phyloP scores from a whole-genome alignment of 2,797 vertebrate species.

The Sitta carolinensis region DNA sequence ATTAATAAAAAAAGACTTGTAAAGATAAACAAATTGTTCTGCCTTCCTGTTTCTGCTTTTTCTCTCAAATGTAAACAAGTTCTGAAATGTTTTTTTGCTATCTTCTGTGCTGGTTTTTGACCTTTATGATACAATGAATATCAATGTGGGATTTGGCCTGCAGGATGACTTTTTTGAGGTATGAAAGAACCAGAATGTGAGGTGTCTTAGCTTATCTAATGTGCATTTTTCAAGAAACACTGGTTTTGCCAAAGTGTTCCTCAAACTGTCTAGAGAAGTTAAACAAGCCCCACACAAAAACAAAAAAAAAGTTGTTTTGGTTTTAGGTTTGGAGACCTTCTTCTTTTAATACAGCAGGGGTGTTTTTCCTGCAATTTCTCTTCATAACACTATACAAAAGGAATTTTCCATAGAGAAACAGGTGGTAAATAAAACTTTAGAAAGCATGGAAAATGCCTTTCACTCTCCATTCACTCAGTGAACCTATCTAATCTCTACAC shows the following conservation, averaged over 20 bases:
- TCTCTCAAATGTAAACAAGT: background rate
- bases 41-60: background rate
- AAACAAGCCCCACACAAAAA: background rate
- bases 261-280: background rate
- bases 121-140: background rate
- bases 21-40: background rate
- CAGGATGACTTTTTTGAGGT: background rate
- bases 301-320: background rate
- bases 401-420: background rate
- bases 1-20: constrained; percentile 13
- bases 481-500: background rate
- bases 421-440: background rate
- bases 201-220: background rate
- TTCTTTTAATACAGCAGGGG: background rate
- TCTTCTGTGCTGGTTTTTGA: background rate
- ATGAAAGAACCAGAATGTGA: background rate
- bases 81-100: background rate
- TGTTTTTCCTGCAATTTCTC: background rate
- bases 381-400: background rate
- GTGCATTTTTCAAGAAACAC: background rate
- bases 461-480: background rate
- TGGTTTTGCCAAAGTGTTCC: background rate
- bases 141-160: background rate
- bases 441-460: background rate
- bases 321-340: background rate